A percentile compares a stretch with the other conserved stretches of the same genome.
Conservation (phyloP, 1,140 invertebrate species). For the Zaprionus nigranus region DNA sequence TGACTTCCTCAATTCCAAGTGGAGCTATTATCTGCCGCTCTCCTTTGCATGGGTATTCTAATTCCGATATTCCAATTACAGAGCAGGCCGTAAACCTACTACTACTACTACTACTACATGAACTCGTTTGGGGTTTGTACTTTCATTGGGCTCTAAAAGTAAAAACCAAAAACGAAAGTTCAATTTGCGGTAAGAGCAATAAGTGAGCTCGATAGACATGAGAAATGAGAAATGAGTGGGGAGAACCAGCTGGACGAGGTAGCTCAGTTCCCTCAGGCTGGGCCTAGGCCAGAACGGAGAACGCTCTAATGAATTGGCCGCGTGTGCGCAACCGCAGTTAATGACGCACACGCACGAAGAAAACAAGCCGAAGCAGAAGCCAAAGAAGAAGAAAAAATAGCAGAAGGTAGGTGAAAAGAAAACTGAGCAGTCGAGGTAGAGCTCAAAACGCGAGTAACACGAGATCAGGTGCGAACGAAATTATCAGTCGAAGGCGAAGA, state of each 20-base stretch:
- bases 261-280: slow-evolving; percentile 21
- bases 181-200: slow-evolving; percentile 45
- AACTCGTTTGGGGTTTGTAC: slow-evolving; percentile 55
- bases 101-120: background rate
- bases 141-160: slow-evolving; percentile 65
- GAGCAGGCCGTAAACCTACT: slow-evolving; percentile 12
- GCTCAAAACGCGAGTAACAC: slow-evolving; percentile 67
- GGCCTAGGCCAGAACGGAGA: slow-evolving; percentile 24
- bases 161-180: slow-evolving; percentile 78
- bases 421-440: slow-evolving; percentile 16
- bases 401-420: background rate
- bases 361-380: background rate
- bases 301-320: slow-evolving; percentile 56
- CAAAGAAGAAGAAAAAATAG: background rate
- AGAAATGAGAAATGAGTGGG: slow-evolving; percentile 36
- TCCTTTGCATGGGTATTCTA: slow-evolving; percentile 37
- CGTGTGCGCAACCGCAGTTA: slow-evolving; percentile 65
- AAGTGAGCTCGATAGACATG: background rate
- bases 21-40: slow-evolving; percentile 24
- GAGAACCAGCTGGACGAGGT: slow-evolving; percentile 26
- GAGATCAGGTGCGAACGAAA: slow-evolving; percentile 79
- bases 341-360: slow-evolving; percentile 67
- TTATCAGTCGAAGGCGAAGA: slow-evolving; percentile 54
- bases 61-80: slow-evolving; percentile 42
- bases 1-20: slow-evolving; percentile 27